Evolutionary conservation across 1,140 invertebrate species (phyloP).

Genomic region (Eciton burchellii): DNA sequence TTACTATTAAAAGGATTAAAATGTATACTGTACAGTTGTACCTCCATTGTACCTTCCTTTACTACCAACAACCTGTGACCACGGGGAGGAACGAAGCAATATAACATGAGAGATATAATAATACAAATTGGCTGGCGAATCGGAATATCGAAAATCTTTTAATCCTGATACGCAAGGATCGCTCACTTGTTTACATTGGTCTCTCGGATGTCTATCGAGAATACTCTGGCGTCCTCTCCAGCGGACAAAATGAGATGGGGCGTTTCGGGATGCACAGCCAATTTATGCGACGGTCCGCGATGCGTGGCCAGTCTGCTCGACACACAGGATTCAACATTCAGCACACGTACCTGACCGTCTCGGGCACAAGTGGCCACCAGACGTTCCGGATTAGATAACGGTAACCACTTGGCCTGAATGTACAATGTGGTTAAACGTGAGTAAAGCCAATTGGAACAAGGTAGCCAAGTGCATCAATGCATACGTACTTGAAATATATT

Average conservation of each 20-base stretch:
- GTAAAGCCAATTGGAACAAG: conserved; percentile 8
- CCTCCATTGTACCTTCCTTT: conserved; percentile 87
- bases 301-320: conserved; percentile 90
- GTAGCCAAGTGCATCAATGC: conserved; percentile 8
- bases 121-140: not conserved
- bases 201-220: conserved; percentile 93
- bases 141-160: not conserved
- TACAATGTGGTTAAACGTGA: conserved; percentile 13
- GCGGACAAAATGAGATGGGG: conserved; percentile 93
- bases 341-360: conserved; percentile 93
- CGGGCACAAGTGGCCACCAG: conserved; percentile 95
- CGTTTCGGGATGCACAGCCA: conserved; percentile 90
- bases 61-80: conserved; percentile 88
- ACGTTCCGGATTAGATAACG: conserved; percentile 89
- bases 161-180: not conserved
- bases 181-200: conserved; percentile 89
- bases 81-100: conserved; percentile 24
- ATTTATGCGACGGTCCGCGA: conserved; percentile 91
- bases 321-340: conserved; percentile 84
- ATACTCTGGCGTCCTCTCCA: conserved; percentile 94
- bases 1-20: conserved; percentile 92
- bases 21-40: conserved; percentile 94
- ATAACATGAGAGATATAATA: not conserved
- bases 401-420: conserved; percentile 89
- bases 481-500: conserved; percentile 96